Conservation (phyloP, 2,888 invertebrate species). For the Flexamia atlantica region DNA sequence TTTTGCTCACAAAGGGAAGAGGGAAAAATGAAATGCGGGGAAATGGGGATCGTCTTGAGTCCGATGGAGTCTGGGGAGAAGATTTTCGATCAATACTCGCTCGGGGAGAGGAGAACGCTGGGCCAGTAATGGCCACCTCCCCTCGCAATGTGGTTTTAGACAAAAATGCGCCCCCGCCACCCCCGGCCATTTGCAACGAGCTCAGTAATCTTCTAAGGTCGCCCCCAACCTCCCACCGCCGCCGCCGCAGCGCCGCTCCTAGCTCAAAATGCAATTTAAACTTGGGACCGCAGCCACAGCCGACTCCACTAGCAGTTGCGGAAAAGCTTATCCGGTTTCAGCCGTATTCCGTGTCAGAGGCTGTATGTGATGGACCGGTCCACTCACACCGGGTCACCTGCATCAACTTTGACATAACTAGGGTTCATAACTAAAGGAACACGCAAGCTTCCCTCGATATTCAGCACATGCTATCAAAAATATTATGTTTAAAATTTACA, state of each 20-base stretch:
- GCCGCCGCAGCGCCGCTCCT: slow-evolving; percentile 28
- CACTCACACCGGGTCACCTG: slow-evolving; percentile 8
- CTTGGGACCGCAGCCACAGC: slow-evolving; percentile 61
- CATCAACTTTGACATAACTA: slow-evolving; percentile 41
- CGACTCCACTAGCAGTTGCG: slow-evolving; percentile 47
- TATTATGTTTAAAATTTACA: no score
- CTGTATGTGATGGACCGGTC: slow-evolving; percentile 23
- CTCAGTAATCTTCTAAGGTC: slow-evolving; percentile 62
- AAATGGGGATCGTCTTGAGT: slow-evolving; percentile 50
- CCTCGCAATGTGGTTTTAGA: slow-evolving; percentile 61
- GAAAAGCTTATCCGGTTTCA: slow-evolving; percentile 61
- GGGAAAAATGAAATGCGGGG: slow-evolving; percentile 56
- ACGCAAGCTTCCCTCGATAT: no score
- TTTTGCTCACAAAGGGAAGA: slow-evolving; percentile 53
- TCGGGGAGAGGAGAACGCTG: slow-evolving; percentile 47
- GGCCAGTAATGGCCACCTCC: slow-evolving; percentile 60
- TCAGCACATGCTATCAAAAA: no score
- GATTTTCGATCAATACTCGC: slow-evolving; percentile 58
- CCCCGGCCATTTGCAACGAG: slow-evolving; percentile 64
- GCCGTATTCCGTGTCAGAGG: slow-evolving; percentile 46
- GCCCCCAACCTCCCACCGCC: slow-evolving; percentile 27
- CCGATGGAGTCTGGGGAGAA: slow-evolving; percentile 47
- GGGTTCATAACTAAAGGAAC: no score
- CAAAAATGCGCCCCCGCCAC: slow-evolving; percentile 59
- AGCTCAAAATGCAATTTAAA: slow-evolving; percentile 64